Evolutionary conservation across 2,888 invertebrate genomes (phyloP), one percentile per base, ranked within the genome.

Genomic region (Cantharis flavilabris): DNA sequence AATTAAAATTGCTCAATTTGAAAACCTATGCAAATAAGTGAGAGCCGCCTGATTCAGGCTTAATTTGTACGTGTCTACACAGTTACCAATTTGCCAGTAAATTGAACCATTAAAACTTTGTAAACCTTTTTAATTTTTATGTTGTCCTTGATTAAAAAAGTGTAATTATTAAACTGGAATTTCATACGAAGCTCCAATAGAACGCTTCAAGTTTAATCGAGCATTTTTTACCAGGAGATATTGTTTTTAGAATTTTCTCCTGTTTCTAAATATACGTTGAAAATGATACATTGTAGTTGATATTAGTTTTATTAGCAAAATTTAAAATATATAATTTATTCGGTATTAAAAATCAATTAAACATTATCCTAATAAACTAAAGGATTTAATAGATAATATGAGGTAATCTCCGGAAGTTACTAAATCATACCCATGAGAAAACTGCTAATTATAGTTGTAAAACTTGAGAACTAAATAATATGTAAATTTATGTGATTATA

Each of bases 41-140:
- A 28, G 65, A 72, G 28, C 64, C 28, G 23, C 33, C 64, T 30
- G 63, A 64, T 72, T 71, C 11, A 72, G 30, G 23, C 72, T 72
- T 72, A 64, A 72, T 65, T 72, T 72, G 72, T 64, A 65, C 33
- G 33, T 64, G 65, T 72, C 33, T 64, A 65, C 18, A 28, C 72
- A 16, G 72, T 71, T 72, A 62, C 72, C 72, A 72, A 72, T 72
- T 72, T 72, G 64, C 64, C 63, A 64, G 72, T 72, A 72, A 72
- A 72, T 72, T 72, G 72, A 72, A 72, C 63, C 63, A 72, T 72
- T 72, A 72, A 72, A 72, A 65, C 30, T 72, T 65, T 72, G 71
- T 71, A 63, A 71, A 62, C 23, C 63, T 30, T 33, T 30, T 30
- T 71, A 62, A 71, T 64, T 71, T 71, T 71, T 63, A 63, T 70